Base-by-base conservation (phyloP, 1,140 invertebrate species). In the Oryctes rhinoceros region DNA sequence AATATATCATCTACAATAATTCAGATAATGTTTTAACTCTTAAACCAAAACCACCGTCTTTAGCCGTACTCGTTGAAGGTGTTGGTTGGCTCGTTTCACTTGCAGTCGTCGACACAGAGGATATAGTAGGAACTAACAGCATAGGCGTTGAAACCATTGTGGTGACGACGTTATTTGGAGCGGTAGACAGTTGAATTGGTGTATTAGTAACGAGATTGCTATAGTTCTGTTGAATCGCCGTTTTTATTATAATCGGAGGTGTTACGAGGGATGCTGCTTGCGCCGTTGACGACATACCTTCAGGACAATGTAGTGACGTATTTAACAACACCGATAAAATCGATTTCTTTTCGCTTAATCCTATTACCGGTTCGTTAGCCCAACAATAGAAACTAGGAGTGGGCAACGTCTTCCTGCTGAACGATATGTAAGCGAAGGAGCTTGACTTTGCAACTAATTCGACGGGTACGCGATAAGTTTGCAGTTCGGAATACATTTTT, bases 401-500 rank as follows among this genome's bases (percentile, higher is more conserved):
- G 10, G 10, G 11, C 5, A 24, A 9, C 9, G 9, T 4, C 35
- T 35, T 30, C 20, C 11, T 71, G 24, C 1, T 35, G 65, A 71
- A 71, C 6, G 65, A 71, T 6, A 71, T 71, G 37, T 71, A 71
- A 20, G 65, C 65, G 24, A 71, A 71, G 13, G 65, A 30, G 35
- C 11, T 71, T 15, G 65, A 24, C 9, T 71, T 71, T 4, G 65
- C 24, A 15, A 71, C 35, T 24, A 71, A 37, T 71, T 71, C 65
- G 18, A 71, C 65, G 4, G 65, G 65, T 71, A 71, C 65, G 15
- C 65, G 65, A 35, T 35, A 71, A 6, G 10, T 71, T 24, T 71
- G 20, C 24, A 71, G 9, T 35, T 71, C 65, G 24, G 65, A 71
- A 24, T 24, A 71, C 65, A 71, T 71, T 15, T 71, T 71, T 71